A percentile compares a stretch with the other conserved stretches of the same genome.
Evolutionary conservation across 2,888 invertebrate genomes (phyloP).

Genomic region (Caenorhabditis zanzibari): DNA sequence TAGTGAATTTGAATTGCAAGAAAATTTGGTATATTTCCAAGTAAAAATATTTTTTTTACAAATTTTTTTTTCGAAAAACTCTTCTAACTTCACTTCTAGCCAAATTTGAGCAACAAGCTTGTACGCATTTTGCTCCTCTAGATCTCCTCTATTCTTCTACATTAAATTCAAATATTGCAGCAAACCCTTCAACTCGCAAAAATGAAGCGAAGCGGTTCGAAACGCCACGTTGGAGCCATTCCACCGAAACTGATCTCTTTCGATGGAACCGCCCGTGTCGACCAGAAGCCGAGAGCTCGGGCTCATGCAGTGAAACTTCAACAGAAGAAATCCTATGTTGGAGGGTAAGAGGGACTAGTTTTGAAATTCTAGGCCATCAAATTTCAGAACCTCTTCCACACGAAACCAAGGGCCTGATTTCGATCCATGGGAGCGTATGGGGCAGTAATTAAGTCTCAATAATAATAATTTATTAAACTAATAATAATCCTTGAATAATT

Average conservation of each 20-base stretch:
- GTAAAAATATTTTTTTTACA: too few relatives aligned
- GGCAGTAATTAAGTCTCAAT: slow-evolving; percentile 23
- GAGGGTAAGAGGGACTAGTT: slow-evolving; percentile 5
- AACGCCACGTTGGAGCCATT: slow-evolving; percentile 44
- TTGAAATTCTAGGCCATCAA: neutral
- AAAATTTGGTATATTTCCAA: too few relatives aligned
- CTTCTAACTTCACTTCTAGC: neutral
- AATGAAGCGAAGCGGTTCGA: slow-evolving; percentile 49
- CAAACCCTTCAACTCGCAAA: slow-evolving; percentile 19
- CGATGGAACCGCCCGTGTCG: slow-evolving; percentile 63
- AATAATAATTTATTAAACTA: neutral
- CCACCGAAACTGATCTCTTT: slow-evolving; percentile 55
- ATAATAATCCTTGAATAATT: slow-evolving; percentile 6
- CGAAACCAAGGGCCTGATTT: slow-evolving; percentile 47
- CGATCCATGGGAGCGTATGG: slow-evolving; percentile 68
- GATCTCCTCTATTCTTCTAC: too few relatives aligned
- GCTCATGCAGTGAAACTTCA: slow-evolving; percentile 32
- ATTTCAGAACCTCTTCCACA: slow-evolving; percentile 26
- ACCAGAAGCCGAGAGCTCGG: slow-evolving; percentile 6
- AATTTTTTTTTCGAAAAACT: too few relatives aligned
- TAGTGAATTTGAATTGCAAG: too few relatives aligned
- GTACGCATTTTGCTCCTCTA: too few relatives aligned
- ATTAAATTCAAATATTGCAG: too few relatives aligned
- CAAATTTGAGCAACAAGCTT: neutral
- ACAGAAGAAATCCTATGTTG: slow-evolving; percentile 34